These are phyloP conservation scores for Lottia gigantea DNA, from an alignment of 2,888 invertebrate species.

Conservation along the genomic window DNA sequence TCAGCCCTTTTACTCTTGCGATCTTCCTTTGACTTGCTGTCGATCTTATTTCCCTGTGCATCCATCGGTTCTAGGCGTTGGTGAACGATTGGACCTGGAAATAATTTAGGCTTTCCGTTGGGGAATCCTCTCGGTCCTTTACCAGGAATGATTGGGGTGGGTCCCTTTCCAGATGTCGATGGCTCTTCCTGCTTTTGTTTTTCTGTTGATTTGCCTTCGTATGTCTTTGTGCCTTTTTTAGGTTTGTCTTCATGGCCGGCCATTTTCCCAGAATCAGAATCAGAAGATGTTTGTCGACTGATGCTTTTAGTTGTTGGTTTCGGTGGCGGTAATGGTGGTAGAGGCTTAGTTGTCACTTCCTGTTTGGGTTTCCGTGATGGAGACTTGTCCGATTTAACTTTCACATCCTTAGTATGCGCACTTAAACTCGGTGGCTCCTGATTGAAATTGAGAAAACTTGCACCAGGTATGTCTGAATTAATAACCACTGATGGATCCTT, in stretches of 20 bases:
- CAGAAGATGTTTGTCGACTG: background rate
- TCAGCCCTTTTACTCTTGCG: background rate
- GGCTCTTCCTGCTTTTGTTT: background rate
- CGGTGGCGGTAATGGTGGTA: too few species aligned
- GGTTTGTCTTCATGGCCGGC: background rate
- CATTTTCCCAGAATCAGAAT: background rate
- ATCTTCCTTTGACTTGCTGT: background rate
- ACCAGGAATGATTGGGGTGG: background rate
- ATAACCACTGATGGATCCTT: too few species aligned
- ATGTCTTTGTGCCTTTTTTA: background rate
- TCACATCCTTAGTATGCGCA: too few species aligned
- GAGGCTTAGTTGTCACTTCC: too few species aligned
- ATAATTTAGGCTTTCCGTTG: constrained; percentile 1
- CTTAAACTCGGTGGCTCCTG: too few species aligned
- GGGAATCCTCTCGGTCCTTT: background rate
- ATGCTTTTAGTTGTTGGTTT: too few species aligned
- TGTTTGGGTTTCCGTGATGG: too few species aligned
- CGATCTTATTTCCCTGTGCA: background rate
- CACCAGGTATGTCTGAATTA: too few species aligned
- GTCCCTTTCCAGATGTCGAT: background rate
- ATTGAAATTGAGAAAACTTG: too few species aligned
- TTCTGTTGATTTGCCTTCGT: background rate
- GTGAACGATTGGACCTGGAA: constrained; percentile 2
- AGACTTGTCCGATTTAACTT: too few species aligned
- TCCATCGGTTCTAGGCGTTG: background rate